Conservation (phyloP, 2,113 vertebrate genomes). For the Tringa solitaria region DNA sequence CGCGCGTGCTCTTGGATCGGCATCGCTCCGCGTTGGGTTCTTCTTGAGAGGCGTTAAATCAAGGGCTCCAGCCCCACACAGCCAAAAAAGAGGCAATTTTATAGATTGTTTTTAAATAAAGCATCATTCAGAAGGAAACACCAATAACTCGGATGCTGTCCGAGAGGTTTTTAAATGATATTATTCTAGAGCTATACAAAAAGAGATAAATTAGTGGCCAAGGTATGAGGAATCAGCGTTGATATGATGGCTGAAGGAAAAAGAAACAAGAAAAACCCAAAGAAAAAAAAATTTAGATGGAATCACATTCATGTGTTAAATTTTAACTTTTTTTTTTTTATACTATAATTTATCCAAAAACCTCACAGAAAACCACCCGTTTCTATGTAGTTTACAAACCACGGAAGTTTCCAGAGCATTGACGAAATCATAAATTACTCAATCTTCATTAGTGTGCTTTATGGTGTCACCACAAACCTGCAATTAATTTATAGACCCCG, state of each 20-base stretch:
- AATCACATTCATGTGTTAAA: not conserved
- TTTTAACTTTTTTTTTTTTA: not conserved
- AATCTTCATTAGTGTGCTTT: not conserved
- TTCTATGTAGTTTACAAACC: not conserved
- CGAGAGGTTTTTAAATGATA: not conserved
- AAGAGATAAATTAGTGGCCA: not conserved
- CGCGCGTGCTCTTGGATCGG: rapidly evolving
- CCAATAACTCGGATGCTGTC: rapidly evolving
- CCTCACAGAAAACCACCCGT: not conserved
- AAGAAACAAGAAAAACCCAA: not conserved
- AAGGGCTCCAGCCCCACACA: not conserved
- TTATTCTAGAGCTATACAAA: no score
- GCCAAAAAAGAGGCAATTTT: rapidly evolving
- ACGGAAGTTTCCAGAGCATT: not conserved
- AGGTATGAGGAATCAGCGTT: not conserved
- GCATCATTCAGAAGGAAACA: not conserved
- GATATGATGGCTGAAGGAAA: not conserved
- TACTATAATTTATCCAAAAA: not conserved
- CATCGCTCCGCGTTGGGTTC: not conserved
- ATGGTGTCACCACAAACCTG: not conserved
- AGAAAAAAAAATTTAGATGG: not conserved
- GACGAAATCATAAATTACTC: not conserved
- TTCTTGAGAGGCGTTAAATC: rapidly evolving
- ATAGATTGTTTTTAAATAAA: not conserved
- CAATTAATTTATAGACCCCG: not conserved